phyloP scores from a whole-genome alignment of 2,888 invertebrate species.

The Drosophila helvetica region DNA sequence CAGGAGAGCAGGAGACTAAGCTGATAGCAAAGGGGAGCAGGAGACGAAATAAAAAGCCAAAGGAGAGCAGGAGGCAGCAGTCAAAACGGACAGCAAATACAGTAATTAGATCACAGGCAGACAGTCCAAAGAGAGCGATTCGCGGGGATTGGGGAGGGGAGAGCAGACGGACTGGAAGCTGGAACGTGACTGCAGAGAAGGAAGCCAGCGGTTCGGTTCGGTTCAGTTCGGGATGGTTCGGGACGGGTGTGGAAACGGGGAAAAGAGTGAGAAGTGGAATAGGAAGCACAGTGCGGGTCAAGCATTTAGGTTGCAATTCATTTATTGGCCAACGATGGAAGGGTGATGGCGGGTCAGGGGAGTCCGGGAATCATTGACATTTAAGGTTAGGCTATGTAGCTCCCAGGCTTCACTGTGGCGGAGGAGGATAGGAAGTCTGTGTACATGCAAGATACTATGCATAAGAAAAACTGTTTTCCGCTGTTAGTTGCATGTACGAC shows the following conservation, averaged over 20 bases:
- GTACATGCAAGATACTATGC: conserved; percentile 1
- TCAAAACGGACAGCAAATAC: conserved; percentile 74
- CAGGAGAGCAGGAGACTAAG: conserved; percentile 15
- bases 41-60: conserved; percentile 26
- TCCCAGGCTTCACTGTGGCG: neutral
- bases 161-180: conserved; percentile 35
- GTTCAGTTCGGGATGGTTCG: too few relatives aligned
- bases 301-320: conserved; percentile 8
- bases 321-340: neutral
- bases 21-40: conserved; percentile 36
- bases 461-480: conserved; percentile 60
- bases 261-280: conserved; percentile 26
- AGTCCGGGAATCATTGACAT: neutral
- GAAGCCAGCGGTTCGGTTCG: neutral
- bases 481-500: conserved; percentile 65
- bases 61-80: conserved; percentile 58
- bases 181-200: conserved; percentile 49
- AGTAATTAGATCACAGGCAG: conserved; percentile 75
- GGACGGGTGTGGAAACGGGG: conserved; percentile 6
- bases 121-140: conserved; percentile 34
- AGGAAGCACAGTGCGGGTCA: conserved; percentile 30
- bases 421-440: neutral
- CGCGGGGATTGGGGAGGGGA: conserved; percentile 7
- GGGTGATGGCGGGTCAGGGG: neutral
- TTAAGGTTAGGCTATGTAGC: neutral